phyloP scores from a whole-genome alignment of 2,113 vertebrate genomes.

The Patagioenas fasciata region DNA sequence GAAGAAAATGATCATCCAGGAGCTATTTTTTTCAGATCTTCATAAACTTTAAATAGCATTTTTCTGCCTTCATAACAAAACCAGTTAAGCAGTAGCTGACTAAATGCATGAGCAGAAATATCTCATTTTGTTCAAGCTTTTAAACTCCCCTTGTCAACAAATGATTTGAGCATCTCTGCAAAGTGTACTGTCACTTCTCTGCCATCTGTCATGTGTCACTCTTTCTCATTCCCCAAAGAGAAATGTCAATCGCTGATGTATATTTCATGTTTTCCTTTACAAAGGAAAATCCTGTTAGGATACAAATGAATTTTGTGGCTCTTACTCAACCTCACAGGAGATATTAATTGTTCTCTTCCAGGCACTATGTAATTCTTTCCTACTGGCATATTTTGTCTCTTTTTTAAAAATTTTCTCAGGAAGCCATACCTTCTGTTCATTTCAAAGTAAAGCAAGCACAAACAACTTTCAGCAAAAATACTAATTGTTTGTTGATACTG shows the following conservation, averaged over 20 bases:
- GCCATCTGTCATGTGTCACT: constrained; percentile 47
- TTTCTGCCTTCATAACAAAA: background rate
- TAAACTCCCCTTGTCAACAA: constrained; percentile 41
- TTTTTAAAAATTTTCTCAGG: background rate
- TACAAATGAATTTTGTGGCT: background rate
- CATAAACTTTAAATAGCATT: constrained; percentile 35
- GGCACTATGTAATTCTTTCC: background rate
- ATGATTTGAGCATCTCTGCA: constrained; percentile 20
- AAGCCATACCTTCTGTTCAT: background rate
- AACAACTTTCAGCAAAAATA: background rate
- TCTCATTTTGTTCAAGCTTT: constrained; percentile 37
- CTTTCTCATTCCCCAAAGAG: background rate
- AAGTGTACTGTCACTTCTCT: constrained; percentile 22
- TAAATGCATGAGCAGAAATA: constrained; percentile 25
- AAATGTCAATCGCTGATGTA: constrained; percentile 14
- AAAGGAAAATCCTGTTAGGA: constrained; percentile 17
- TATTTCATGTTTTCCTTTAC: background rate
- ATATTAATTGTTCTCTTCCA: constrained; percentile 33
- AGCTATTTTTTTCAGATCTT: background rate
- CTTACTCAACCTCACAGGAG: background rate
- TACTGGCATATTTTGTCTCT: background rate
- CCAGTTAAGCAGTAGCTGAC: background rate
- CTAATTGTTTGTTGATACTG: background rate
- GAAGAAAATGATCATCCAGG: background rate
- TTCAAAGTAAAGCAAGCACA: background rate